phyloP scores from a whole-genome alignment of 2,888 invertebrate species.

The Micoletzkya japonica region DNA sequence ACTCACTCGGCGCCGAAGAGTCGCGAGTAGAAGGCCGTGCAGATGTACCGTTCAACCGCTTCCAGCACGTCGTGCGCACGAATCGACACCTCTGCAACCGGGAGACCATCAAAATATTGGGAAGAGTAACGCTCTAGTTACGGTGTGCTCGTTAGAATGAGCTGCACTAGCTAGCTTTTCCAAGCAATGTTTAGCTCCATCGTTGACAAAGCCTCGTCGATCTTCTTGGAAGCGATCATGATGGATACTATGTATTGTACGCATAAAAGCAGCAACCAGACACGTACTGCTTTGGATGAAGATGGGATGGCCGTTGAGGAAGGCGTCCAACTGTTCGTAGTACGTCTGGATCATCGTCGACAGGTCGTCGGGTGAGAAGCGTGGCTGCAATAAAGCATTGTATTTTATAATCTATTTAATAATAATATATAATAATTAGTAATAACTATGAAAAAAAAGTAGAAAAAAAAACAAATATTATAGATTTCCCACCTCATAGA shows the following conservation, averaged over 20 bases:
- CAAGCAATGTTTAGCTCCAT: no score
- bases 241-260: no score
- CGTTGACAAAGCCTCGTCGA: no score
- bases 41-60: conserved; percentile 89
- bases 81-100: conserved; percentile 70
- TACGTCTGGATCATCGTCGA: conserved; percentile 88
- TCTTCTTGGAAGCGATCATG: no score
- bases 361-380: conserved; percentile 76
- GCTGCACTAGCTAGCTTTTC: no score
- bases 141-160: no score
- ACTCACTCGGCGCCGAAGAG: conserved; percentile 81
- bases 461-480: neutral
- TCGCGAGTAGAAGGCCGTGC: conserved; percentile 82
- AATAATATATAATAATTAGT: neutral
- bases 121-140: no score
- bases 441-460: neutral
- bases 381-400: conserved; percentile 32
- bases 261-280: no score
- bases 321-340: conserved; percentile 78
- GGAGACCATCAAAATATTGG: no score
- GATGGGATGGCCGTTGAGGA: conserved; percentile 71
- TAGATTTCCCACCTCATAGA: conserved; percentile 20
- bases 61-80: conserved; percentile 83
- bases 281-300: conserved; percentile 62
- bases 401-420: neutral